Percentiles rank a stretch among this genome's conserved stretches.
phyloP scores from a whole-genome alignment of 2,888 invertebrate genomes.

The Drosophila atripex region DNA sequence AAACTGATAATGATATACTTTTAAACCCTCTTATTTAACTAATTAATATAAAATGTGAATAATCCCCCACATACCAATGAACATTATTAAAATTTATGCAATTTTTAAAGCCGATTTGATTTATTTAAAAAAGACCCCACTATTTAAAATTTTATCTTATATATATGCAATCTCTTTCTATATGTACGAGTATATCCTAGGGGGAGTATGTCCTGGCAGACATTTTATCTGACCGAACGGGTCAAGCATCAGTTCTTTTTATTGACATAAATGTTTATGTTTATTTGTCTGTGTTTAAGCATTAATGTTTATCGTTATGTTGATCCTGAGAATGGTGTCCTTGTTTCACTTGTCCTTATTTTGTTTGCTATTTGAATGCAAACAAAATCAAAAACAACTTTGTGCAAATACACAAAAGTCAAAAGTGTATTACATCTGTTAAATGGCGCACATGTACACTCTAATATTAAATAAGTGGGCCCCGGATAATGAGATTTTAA shows the following conservation, averaged over 20 bases:
- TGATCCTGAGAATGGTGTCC: conserved; percentile 33
- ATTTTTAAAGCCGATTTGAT: background rate
- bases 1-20: background rate
- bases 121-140: background rate
- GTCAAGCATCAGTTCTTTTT: conserved; percentile 76
- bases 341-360: conserved; percentile 11
- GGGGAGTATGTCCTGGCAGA: conserved; percentile 25
- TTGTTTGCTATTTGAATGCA: conserved; percentile 52
- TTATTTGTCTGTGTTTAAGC: conserved; percentile 71
- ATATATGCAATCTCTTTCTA: too few species aligned
- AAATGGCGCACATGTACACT: conserved; percentile 6
- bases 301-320: conserved; percentile 67
- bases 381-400: conserved; percentile 44
- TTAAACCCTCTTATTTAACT: background rate
- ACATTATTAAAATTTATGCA: background rate
- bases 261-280: conserved; percentile 77
- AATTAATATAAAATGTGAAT: background rate
- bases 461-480: conserved; percentile 32
- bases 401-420: conserved; percentile 46
- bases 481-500: conserved; percentile 39
- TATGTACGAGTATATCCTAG: background rate
- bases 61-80: background rate
- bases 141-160: too few species aligned
- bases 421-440: conserved; percentile 53
- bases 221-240: conserved; percentile 67